Evolutionary conservation across 1,140 invertebrate genomes (phyloP).

Genomic region (Drosophila orena): DNA sequence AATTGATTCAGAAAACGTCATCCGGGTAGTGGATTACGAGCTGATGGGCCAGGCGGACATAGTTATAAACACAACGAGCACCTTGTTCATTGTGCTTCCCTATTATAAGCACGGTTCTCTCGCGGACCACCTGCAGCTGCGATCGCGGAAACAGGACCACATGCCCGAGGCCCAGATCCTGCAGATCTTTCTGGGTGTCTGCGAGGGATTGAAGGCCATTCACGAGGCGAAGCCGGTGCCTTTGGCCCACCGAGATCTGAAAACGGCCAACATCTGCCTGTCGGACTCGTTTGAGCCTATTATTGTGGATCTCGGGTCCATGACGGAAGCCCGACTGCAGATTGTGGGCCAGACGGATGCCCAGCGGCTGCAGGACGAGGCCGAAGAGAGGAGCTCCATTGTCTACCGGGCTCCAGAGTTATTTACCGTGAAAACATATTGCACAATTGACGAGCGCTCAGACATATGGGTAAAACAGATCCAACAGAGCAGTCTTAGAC

Average conservation of each 20-base stretch:
- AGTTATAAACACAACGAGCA: slow-evolving; percentile 89
- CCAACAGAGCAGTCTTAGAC: neutral
- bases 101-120: slow-evolving; percentile 93
- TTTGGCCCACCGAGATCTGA: slow-evolving; percentile 93
- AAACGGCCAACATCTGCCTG: slow-evolving; percentile 93
- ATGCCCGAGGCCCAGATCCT: slow-evolving; percentile 89
- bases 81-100: slow-evolving; percentile 91
- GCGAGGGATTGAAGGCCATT: slow-evolving; percentile 90
- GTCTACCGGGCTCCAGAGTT: slow-evolving; percentile 94
- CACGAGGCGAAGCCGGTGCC: slow-evolving; percentile 90
- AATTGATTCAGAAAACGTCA: slow-evolving; percentile 91
- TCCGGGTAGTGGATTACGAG: slow-evolving; percentile 90
- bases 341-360: slow-evolving; percentile 91
- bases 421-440: slow-evolving; percentile 93
- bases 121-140: slow-evolving; percentile 88
- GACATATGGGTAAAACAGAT: slow-evolving; percentile 92
- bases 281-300: slow-evolving; percentile 90
- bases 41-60: slow-evolving; percentile 88
- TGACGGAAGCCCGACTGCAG: slow-evolving; percentile 90
- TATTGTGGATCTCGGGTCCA: slow-evolving; percentile 94
- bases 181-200: slow-evolving; percentile 90
- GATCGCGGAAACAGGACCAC: slow-evolving; percentile 87
- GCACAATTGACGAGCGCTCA: slow-evolving; percentile 92
- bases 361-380: slow-evolving; percentile 91
- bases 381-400: slow-evolving; percentile 94